Conservation (phyloP, 2,888 invertebrate species). For the Caenorhabditis afra region DNA sequence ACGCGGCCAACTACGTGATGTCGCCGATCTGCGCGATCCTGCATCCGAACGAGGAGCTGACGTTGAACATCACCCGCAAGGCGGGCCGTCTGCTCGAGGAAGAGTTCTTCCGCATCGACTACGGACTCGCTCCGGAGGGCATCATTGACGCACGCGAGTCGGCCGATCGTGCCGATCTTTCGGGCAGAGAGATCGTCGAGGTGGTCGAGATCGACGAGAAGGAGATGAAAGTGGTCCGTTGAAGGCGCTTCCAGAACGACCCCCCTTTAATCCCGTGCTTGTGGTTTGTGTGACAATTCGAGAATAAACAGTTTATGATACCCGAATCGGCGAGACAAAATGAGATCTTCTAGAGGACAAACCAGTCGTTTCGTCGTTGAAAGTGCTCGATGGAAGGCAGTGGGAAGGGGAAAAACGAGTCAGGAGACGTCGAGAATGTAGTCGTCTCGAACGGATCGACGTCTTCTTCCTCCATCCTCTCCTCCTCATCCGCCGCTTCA, state of each 20-base stretch:
- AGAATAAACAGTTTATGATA: constrained; percentile 8
- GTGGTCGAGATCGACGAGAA: constrained; percentile 50
- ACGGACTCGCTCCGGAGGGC: constrained; percentile 54
- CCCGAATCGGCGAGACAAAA: constrained; percentile 5
- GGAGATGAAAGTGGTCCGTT: constrained; percentile 55
- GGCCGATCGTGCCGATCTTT: constrained; percentile 38
- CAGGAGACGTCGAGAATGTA: constrained; percentile 1
- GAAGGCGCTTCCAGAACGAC: not conserved
- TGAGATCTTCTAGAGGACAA: constrained; percentile 42
- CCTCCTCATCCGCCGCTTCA: not conserved
- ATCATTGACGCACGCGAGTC: constrained; percentile 52
- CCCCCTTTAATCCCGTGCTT: not conserved
- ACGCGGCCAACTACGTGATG: constrained; percentile 50
- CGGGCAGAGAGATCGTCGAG: constrained; percentile 40
- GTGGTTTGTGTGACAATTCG: not conserved
- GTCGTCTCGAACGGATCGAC: constrained; percentile 33
- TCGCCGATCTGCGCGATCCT: constrained; percentile 57
- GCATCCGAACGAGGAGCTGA: constrained; percentile 47
- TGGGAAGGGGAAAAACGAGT: constrained; percentile 58
- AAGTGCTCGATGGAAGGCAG: constrained; percentile 55
- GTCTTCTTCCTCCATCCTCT: constrained; percentile 16
- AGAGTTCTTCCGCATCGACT: constrained; percentile 57
- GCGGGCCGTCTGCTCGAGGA: constrained; percentile 36
- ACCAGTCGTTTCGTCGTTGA: constrained; percentile 57
- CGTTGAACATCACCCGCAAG: constrained; percentile 50